These are phyloP conservation scores for Typhlomys cinereus DNA, from an alignment of 2,113 vertebrate genomes.

Conservation along the genomic window DNA sequence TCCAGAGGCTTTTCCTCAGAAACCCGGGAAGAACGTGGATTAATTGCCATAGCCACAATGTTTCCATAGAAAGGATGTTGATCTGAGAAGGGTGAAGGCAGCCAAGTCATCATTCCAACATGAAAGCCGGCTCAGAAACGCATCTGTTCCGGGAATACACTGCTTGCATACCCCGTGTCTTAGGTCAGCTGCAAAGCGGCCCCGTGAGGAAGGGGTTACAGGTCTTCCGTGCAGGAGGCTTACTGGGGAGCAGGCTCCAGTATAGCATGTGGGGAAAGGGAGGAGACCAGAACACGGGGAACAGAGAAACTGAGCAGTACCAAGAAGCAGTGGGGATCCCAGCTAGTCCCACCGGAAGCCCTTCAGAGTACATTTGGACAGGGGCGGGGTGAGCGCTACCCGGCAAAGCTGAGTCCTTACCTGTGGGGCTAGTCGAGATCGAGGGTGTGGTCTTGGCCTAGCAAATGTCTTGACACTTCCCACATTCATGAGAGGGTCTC, in stretches of 20 bases:
- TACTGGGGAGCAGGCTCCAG: neutral
- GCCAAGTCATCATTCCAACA: neutral
- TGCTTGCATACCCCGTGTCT: neutral
- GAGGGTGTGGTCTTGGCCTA: neutral
- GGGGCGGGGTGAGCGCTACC: neutral
- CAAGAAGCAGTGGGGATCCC: rapidly evolving
- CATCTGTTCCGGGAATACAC: neutral
- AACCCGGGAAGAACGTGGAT: neutral
- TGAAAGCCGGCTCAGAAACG: neutral
- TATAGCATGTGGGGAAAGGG: rapidly evolving
- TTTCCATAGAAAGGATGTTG: constrained; percentile 17
- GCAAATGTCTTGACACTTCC: neutral
- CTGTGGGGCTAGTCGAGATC: neutral
- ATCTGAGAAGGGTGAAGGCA: neutral
- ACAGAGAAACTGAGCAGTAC: neutral
- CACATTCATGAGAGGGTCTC: neutral
- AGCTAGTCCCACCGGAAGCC: too few relatives aligned
- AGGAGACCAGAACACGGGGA: neutral
- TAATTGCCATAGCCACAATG: neutral
- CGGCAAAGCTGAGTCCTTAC: neutral
- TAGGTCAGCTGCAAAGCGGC: constrained; percentile 10
- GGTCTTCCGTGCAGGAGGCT: neutral
- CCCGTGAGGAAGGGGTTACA: neutral
- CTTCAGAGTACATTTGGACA: too few relatives aligned
- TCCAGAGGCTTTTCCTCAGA: neutral